Conservation (phyloP, 2,797 vertebrate species). For the Presbytis comata region DNA sequence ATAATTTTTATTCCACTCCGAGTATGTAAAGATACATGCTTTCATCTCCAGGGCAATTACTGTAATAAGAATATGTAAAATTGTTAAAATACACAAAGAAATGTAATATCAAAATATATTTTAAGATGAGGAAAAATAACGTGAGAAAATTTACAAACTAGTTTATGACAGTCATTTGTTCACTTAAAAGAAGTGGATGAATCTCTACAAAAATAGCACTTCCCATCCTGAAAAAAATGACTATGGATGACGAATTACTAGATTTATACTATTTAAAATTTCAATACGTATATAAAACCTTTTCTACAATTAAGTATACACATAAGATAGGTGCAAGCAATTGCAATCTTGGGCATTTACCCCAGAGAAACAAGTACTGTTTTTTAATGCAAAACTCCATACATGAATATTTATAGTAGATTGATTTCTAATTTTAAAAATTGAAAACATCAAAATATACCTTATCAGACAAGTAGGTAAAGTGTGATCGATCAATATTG, state of each 20-base stretch:
- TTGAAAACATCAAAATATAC: background rate
- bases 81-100: background rate
- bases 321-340: background rate
- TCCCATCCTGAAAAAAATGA: background rate
- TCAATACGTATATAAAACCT: background rate
- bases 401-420: background rate
- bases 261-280: background rate
- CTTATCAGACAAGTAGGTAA: background rate
- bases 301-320: background rate
- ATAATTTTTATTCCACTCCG: background rate
- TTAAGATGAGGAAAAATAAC: background rate
- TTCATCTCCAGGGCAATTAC: background rate
- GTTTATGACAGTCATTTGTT: background rate
- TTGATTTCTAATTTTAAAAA: background rate
- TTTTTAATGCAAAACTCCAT: background rate
- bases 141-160: background rate
- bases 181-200: background rate
- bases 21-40: background rate
- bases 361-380: background rate
- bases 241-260: background rate
- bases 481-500: background rate
- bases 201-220: background rate
- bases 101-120: background rate
- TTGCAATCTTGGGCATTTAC: background rate
- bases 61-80: background rate